Percentiles rank a stretch among this genome's conserved stretches.
Evolutionary conservation across 2,888 invertebrate genomes (phyloP).

Genomic region (Mythimna lalbum): DNA sequence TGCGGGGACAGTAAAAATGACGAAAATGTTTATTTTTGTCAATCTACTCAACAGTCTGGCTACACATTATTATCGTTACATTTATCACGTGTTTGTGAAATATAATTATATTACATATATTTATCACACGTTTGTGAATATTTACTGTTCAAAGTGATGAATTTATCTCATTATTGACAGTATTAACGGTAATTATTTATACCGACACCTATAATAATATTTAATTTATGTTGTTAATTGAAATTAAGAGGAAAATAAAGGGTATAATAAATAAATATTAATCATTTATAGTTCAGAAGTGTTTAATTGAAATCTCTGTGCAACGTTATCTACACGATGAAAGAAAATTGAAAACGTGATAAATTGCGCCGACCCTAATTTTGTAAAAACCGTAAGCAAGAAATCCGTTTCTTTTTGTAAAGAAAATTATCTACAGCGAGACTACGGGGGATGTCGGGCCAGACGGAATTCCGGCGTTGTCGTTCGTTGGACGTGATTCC

Average conservation of each 20-base stretch:
- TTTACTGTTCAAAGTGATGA: neutral
- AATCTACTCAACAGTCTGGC: too few relatives aligned
- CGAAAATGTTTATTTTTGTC: too few relatives aligned
- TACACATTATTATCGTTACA: neutral
- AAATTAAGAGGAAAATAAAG: neutral
- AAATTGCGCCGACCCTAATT: slow-evolving; percentile 72
- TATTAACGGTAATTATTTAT: neutral
- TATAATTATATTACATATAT: neutral
- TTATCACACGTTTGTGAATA: neutral
- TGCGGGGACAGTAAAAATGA: too few relatives aligned
- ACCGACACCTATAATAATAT: neutral
- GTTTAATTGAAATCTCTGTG: slow-evolving; percentile 47
- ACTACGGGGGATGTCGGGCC: slow-evolving; percentile 76
- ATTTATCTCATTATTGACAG: neutral
- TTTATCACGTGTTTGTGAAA: neutral
- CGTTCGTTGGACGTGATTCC: slow-evolving; percentile 86
- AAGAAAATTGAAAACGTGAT: slow-evolving; percentile 59
- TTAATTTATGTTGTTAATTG: neutral
- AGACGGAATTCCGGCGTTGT: slow-evolving; percentile 88
- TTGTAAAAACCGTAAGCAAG: slow-evolving; percentile 72
- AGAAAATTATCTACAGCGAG: slow-evolving; percentile 79
- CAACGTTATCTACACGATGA: slow-evolving; percentile 23
- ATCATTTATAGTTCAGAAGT: slow-evolving; percentile 17
- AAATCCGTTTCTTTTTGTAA: slow-evolving; percentile 75
- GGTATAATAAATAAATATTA: neutral